Conservation (phyloP, 1,140 invertebrate genomes). For the Triops longicaudatus region DNA sequence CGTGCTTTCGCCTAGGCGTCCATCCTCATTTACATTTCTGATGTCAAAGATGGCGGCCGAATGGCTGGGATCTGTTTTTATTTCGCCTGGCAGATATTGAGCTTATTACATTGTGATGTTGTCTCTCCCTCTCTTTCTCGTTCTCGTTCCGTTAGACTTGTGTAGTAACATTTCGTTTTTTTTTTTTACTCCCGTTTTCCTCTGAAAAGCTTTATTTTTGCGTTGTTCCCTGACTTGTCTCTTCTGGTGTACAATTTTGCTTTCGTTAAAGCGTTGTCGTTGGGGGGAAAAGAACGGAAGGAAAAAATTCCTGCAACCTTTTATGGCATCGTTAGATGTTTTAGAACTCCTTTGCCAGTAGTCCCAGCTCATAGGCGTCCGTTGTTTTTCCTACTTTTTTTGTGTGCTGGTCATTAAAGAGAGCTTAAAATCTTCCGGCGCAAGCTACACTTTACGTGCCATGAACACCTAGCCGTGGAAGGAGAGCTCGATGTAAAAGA, state of each 20-base stretch:
- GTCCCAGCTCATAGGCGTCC: not conserved
- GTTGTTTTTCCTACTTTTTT: not conserved
- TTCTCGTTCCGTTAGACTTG: not conserved
- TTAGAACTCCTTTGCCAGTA: not conserved
- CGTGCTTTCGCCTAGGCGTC: not conserved
- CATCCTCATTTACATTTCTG: conserved; percentile 1
- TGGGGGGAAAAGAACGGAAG: not conserved
- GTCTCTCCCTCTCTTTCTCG: not conserved
- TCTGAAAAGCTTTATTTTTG: not conserved
- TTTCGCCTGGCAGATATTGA: conserved; percentile 12
- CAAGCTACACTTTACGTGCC: no score
- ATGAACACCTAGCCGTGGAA: no score
- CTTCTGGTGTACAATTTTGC: not conserved
- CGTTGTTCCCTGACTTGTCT: not conserved
- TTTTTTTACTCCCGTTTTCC: not conserved
- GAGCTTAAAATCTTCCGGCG: no score
- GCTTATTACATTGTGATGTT: conserved; percentile 11
- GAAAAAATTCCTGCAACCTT: not conserved
- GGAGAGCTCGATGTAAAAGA: no score
- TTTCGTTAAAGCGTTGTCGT: not conserved
- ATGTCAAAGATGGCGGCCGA: not conserved
- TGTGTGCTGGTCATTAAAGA: no score
- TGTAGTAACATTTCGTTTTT: not conserved
- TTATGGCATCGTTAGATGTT: not conserved
- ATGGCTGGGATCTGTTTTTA: conserved; percentile 8